Evolutionary conservation across 2,888 invertebrate genomes (phyloP), one percentile per base, ranked within the genome.

Genomic region (Eupeodes luniger): DNA sequence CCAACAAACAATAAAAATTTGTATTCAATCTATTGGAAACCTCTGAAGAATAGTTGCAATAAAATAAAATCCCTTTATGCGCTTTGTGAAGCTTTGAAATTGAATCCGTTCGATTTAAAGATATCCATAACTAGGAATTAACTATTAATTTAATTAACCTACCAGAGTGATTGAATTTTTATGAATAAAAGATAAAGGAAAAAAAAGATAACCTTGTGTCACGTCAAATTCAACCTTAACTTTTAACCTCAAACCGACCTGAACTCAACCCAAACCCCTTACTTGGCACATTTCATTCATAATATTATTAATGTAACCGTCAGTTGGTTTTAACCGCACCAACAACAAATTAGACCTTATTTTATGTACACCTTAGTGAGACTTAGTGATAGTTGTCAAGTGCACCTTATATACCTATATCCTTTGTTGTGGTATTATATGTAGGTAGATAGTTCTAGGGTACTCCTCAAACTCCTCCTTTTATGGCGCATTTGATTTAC

Each of bases 401-500:
- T 70, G 9, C 19, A 70, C 70, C 44, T 4, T 64, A 6, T 5
- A 9, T 10, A 5, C 57, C 7, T 59, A 27, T 27, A 7, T 40
- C 40, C 40, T 5, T 40, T 40, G 6, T 5, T 40, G 40, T 40
- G 40, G 40, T 40, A 40, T 44, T 61, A 27, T 34, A 6, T 4
- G 12, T 49, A 6, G n/a, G 12, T 49, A 53, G 36, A 36, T 11
- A 47, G 27, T 27, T 57, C 55, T 27, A 27, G 27, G 27, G 27
- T 27, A 3, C 27, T 27, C 27, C 27, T 70, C 70, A 70, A 70
- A 70, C 19, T 44, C 27, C 14, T 70, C 9, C 55, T 70, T 40
- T 57, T 57, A 44, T 70, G 70, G 70, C 10, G 57, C 44, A 70
- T 70, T 70, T 70, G 70, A 70, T 70, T 57, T 57, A 70, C 44